A percentile compares a stretch with the other conserved stretches of the same genome.
Conservation (phyloP, 2,888 invertebrate genomes). For the Rotaria socialis region DNA sequence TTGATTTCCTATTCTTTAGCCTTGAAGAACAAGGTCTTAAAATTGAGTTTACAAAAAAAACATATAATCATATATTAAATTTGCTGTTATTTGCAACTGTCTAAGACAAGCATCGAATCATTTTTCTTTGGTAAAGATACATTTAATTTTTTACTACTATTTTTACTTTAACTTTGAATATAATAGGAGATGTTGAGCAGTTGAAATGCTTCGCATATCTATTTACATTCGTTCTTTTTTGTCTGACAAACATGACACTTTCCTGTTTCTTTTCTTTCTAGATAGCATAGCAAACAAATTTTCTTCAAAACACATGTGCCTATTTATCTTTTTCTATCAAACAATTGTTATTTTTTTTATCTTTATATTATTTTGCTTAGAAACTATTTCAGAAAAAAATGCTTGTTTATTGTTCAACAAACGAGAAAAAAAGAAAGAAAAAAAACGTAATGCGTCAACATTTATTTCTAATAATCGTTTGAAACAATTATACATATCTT, state of each 20-base stretch:
- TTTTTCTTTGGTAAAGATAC: background rate
- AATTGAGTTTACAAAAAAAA: too few relatives aligned
- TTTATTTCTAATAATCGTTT: background rate
- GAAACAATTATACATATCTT: background rate
- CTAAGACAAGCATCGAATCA: background rate
- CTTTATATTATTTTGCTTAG: background rate
- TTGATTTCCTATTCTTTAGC: background rate
- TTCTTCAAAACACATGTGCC: background rate
- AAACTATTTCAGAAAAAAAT: background rate
- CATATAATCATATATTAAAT: background rate
- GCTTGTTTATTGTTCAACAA: conserved; percentile 3
- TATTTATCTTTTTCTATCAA: background rate
- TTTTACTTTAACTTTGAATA: background rate
- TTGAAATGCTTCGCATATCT: background rate
- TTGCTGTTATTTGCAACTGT: background rate
- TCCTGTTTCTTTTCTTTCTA: background rate
- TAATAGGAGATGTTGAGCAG: background rate
- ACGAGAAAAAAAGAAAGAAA: background rate
- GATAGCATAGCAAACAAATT: background rate
- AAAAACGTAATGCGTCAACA: background rate
- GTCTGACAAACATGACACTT: background rate
- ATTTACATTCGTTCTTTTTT: background rate
- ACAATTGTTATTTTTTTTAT: background rate
- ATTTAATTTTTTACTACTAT: background rate
- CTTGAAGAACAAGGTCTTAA: too few relatives aligned